phyloP scores from a whole-genome alignment of 2,797 vertebrate genomes.

The Anguilla anguilla region DNA sequence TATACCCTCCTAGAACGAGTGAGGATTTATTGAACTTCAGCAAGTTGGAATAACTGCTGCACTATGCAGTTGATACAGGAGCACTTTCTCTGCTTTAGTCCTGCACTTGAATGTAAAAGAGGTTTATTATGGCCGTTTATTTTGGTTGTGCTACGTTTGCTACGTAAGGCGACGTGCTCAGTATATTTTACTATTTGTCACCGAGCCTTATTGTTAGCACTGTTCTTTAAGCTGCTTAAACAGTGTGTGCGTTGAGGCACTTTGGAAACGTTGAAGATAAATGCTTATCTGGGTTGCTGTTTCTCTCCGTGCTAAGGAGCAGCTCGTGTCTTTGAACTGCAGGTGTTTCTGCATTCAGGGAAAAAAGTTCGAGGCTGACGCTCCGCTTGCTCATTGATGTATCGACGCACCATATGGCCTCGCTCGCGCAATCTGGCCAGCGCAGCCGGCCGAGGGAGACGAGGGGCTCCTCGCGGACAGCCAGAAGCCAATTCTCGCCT shows the following conservation, averaged over 20 bases:
- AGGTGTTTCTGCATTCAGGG: slow-evolving; percentile 2
- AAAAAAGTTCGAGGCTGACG: background rate
- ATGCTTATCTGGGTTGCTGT: background rate
- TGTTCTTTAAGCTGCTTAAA: background rate
- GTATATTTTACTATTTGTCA: background rate
- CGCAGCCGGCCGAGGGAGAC: slow-evolving; percentile 49
- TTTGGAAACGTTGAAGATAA: background rate
- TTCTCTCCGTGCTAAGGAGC: background rate
- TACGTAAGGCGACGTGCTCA: background rate
- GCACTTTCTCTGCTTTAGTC: background rate
- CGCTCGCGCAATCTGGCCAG: slow-evolving; percentile 51
- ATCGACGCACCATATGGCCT: slow-evolving; percentile 59
- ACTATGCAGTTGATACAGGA: background rate
- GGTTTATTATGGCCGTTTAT: background rate
- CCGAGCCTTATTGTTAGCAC: background rate
- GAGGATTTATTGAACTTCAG: background rate
- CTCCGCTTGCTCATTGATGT: slow-evolving; percentile 52
- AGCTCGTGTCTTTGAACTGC: background rate
- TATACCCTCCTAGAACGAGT: background rate
- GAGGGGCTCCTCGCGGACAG: slow-evolving; percentile 51
- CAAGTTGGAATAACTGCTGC: background rate
- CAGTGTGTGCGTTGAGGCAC: background rate
- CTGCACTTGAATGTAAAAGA: background rate
- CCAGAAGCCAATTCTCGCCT: slow-evolving; percentile 53
- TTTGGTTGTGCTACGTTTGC: background rate